A percentile compares a stretch with the other conserved stretches of the same genome.
phyloP scores from a whole-genome alignment of 1,140 invertebrate genomes.

The Teleogryllus occipitalis region DNA sequence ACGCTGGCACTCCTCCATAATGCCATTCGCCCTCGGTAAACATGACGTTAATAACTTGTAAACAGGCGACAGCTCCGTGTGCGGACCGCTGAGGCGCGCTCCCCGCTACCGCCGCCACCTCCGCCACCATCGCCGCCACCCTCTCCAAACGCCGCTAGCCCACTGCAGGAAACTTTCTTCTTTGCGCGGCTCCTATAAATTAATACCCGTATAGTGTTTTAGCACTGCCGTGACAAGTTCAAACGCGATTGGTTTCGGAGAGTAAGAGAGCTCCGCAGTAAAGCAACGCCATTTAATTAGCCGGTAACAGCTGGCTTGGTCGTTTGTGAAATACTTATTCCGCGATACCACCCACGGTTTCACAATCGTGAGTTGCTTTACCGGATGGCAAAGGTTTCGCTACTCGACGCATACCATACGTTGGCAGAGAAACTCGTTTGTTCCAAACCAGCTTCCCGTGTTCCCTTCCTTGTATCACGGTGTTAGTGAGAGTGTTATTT shows the following conservation, averaged over 20 bases:
- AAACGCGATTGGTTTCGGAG: not conserved
- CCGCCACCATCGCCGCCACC: no score
- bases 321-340: not conserved
- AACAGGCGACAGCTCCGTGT: not conserved
- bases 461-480: not conserved
- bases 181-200: not conserved
- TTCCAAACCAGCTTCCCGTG: not conserved
- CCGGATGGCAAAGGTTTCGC: not conserved
- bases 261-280: not conserved
- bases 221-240: not conserved
- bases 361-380: not conserved
- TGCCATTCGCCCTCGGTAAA: not conserved
- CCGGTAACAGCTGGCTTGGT: not conserved
- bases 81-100: no score
- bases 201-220: not conserved
- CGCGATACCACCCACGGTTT: not conserved
- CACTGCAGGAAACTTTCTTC: no score
- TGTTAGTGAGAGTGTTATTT: not conserved
- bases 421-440: conserved; percentile 1
- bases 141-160: no score
- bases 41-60: not conserved
- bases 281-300: not conserved
- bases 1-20: conserved; percentile 3
- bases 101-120: no score
- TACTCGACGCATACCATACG: not conserved